Evolutionary conservation across 1,140 invertebrate species (phyloP), one percentile per base, ranked within the genome.

Genomic region (Goniozus legneri): DNA sequence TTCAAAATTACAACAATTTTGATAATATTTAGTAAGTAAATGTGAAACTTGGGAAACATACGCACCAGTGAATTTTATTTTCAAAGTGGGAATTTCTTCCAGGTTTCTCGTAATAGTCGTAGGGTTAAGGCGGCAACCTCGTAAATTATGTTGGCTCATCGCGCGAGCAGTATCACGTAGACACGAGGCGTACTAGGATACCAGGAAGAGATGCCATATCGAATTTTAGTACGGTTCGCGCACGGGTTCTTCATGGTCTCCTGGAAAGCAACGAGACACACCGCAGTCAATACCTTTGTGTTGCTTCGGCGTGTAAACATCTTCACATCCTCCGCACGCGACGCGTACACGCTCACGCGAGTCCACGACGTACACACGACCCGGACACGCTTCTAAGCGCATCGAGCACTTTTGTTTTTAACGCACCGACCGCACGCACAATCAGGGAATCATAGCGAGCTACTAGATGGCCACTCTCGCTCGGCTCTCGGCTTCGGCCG

Each of bases 371-470:
- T 27, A 14, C 32, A 33, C 32, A 33, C 32, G 3, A 27, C 4
- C 24, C 18, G 36, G 6, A 20, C 14, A 22, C 10, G 13, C 19
- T n/a, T n/a, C n/a, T n/a, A n/a, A n/a, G n/a, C n/a, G n/a, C n/a
- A 22, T 38, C 13, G 3, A 6, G 7, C 13, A 38, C 20, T 38
- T 38, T 57, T 65, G 65, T 67, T 67, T 67, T 62, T 60, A 58
- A 56, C 57, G 52, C 54, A 51, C 50, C 55, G 38, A 59, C 58
- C 55, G 52, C 58, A 65, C 59, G 61, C 57, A 59, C 56, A 62
- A 68, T 64, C 63, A 62, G 65, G 65, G 54, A 58, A 61, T 51
- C 60, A 68, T 62, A 53, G 39, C 49, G 18, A 19, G 43, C 22
- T 8, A 31, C 47, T 47, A 51, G 54, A 51, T 47, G 34, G 15